Conservation (phyloP, 23 tunicate species). For the Trididemnum miniatum region DNA sequence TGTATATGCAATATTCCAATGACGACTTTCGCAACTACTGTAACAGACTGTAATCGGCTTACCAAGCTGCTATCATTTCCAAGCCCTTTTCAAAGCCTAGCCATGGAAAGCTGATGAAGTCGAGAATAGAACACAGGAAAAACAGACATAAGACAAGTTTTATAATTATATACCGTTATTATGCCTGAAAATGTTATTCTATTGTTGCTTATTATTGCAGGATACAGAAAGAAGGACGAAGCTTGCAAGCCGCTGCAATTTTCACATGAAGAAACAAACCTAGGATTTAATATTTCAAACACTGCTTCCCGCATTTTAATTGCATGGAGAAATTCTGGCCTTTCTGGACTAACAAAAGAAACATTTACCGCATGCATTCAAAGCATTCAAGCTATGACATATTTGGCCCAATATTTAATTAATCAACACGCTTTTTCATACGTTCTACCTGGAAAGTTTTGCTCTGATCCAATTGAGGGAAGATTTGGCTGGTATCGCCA, state of each 20-base stretch:
- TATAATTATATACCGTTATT: neutral
- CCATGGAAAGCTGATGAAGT: neutral
- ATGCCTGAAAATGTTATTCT: neutral
- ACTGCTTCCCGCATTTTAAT: neutral
- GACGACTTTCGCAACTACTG: neutral
- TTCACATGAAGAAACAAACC: neutral
- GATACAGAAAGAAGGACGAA: neutral
- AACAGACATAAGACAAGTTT: neutral
- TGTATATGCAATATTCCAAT: neutral
- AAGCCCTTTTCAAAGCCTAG: neutral
- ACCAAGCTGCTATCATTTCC: neutral
- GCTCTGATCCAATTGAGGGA: neutral
- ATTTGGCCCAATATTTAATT: neutral
- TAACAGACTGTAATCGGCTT: neutral
- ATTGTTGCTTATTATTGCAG: neutral
- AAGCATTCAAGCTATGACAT: neutral
- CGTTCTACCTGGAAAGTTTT: constrained; percentile 16
- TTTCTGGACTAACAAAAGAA: constrained; percentile 12
- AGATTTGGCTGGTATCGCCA: constrained; percentile 22
- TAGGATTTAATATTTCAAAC: neutral
- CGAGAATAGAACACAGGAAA: neutral
- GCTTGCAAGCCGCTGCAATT: neutral
- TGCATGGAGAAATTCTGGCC: neutral
- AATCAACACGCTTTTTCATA: neutral
- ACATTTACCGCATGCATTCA: constrained; percentile 29